A percentile compares a stretch with the other conserved stretches of the same genome.
Conservation (phyloP, 2,888 invertebrate species). For the Coenonympha glycerion region DNA sequence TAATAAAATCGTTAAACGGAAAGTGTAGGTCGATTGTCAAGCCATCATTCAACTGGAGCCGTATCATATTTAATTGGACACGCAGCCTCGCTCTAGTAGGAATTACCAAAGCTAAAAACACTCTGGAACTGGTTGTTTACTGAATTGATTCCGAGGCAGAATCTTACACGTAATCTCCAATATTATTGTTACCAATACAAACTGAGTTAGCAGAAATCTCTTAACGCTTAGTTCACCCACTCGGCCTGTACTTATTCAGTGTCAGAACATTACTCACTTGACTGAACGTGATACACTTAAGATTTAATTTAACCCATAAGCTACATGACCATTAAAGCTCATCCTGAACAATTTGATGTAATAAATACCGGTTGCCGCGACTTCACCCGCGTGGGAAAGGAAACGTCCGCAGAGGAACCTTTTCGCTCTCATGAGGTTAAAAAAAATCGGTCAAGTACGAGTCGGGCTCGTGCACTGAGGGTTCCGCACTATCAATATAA, state of each 20-base stretch:
- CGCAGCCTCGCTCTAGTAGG: not conserved
- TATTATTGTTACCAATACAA: too few species aligned
- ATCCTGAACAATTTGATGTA: slow-evolving; percentile 13
- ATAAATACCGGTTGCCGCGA: slow-evolving; percentile 10
- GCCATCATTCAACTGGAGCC: not conserved
- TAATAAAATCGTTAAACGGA: not conserved
- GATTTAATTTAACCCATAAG: slow-evolving; percentile 14
- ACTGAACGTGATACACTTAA: slow-evolving; percentile 5
- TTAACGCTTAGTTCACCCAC: not conserved
- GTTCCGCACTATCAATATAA: too few species aligned
- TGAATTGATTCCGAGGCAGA: not conserved
- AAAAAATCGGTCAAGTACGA: not conserved
- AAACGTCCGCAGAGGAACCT: not conserved
- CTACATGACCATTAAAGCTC: slow-evolving; percentile 11
- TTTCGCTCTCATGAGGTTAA: not conserved
- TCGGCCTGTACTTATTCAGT: not conserved
- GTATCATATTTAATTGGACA: not conserved
- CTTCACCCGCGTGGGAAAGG: slow-evolving; percentile 11
- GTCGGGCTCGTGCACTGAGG: too few species aligned
- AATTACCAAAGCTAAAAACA: not conserved
- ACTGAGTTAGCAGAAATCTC: too few species aligned
- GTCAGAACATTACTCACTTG: slow-evolving; percentile 1
- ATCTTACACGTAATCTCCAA: too few species aligned
- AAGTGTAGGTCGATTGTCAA: not conserved
- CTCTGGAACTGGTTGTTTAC: not conserved